Evolutionary conservation across 2,888 invertebrate species (phyloP).

Genomic region (Tillus elongatus): DNA sequence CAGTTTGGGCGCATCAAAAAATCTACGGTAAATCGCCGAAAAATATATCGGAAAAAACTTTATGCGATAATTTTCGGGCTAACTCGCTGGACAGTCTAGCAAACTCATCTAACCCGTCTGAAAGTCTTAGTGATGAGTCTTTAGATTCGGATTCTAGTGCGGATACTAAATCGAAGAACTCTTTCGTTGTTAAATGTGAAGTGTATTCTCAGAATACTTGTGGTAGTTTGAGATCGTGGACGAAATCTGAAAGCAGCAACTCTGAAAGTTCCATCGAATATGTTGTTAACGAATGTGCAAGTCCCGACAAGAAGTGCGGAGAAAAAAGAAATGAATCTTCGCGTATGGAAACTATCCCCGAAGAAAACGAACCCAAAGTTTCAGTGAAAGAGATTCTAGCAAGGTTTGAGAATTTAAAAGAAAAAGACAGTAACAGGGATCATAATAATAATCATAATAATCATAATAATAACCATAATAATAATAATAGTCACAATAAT

Average conservation of each 20-base stretch:
- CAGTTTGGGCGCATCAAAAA: too few relatives aligned
- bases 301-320: conserved; percentile 23
- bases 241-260: conserved; percentile 24
- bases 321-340: conserved; percentile 21
- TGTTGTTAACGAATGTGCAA: conserved; percentile 18
- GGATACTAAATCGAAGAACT: conserved; percentile 40
- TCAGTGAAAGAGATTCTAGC: conserved; percentile 76
- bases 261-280: conserved; percentile 32
- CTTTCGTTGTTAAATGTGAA: conserved; percentile 38
- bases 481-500: neutral
- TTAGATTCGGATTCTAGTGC: conserved; percentile 56
- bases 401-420: conserved; percentile 56
- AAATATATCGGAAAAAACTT: too few relatives aligned
- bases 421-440: conserved; percentile 25
- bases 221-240: conserved; percentile 32
- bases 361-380: conserved; percentile 73
- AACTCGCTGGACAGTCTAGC: conserved; percentile 60
- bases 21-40: too few relatives aligned
- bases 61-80: too few relatives aligned
- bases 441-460: conserved; percentile 23
- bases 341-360: conserved; percentile 73
- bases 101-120: conserved; percentile 53
- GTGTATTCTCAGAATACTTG: conserved; percentile 36
- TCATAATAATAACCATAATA: conserved; percentile 15
- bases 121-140: conserved; percentile 53